Percentiles rank a stretch among this genome's conserved stretches.
These are phyloP conservation scores for Palythoa grandis DNA, from an alignment of 92 coral and sea anemone species.

Conservation along the genomic window DNA sequence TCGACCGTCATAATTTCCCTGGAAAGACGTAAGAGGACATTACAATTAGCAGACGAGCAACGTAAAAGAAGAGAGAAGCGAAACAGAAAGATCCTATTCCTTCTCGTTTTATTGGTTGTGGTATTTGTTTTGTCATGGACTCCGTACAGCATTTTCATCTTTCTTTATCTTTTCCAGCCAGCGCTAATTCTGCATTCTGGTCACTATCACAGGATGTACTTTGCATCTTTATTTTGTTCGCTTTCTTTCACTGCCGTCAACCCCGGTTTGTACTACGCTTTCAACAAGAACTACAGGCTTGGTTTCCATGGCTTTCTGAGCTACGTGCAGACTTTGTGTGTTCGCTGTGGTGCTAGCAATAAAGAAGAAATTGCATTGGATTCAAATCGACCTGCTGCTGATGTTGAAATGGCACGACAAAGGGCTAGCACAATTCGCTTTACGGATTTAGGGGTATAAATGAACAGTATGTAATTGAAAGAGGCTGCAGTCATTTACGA, in stretches of 20 bases:
- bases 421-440: conserved; percentile 30
- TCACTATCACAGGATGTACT: background rate
- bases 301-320: background rate
- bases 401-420: conserved; percentile 6
- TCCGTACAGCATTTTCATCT: conserved; percentile 33
- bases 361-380: background rate
- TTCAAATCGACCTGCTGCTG: background rate
- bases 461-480: background rate
- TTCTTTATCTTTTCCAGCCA: conserved; percentile 30
- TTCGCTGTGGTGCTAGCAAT: background rate
- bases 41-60: conserved; percentile 20
- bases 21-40: conserved; percentile 17
- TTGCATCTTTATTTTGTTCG: conserved; percentile 38
- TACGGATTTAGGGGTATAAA: conserved; percentile 33
- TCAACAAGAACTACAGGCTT: conserved; percentile 33
- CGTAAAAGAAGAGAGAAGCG: conserved; percentile 37
- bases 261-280: conserved; percentile 28
- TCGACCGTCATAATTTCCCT: conserved; percentile 20
- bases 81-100: conserved; percentile 19
- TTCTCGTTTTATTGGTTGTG: background rate
- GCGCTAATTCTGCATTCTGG: background rate
- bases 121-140: conserved; percentile 31
- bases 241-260: conserved; percentile 33
- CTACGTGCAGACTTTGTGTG: background rate
- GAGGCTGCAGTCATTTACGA: no score